Conservation (phyloP, 2,888 invertebrate species). For the Agrilus cyanescens region DNA sequence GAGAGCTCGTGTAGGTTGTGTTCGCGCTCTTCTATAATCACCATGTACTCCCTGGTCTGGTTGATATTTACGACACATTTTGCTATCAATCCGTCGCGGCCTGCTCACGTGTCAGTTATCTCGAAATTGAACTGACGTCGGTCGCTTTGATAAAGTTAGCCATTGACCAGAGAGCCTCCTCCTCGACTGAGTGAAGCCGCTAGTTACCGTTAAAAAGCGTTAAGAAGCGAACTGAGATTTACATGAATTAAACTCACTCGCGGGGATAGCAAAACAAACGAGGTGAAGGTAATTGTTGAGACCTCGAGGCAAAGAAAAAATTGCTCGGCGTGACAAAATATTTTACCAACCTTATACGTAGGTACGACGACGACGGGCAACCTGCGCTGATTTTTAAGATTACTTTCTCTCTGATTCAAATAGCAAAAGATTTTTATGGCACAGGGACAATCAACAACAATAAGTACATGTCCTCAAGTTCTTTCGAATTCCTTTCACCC, state of each 20-base stretch:
- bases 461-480: too few relatives aligned
- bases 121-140: constrained; percentile 19
- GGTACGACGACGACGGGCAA: too few relatives aligned
- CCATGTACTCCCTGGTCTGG: constrained; percentile 11
- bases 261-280: constrained; percentile 8
- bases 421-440: too few relatives aligned
- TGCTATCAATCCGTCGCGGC: constrained; percentile 22
- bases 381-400: too few relatives aligned
- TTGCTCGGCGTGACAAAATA: constrained; percentile 1
- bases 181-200: constrained; percentile 14
- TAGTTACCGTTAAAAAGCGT: constrained; percentile 18
- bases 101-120: constrained; percentile 21
- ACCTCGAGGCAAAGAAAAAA: background rate
- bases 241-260: constrained; percentile 15
- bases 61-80: constrained; percentile 20
- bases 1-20: too few relatives aligned
- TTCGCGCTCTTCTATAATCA: constrained; percentile 7
- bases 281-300: constrained; percentile 12
- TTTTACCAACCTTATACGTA: background rate
- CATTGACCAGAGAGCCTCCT: constrained; percentile 15
- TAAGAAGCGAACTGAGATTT: constrained; percentile 11
- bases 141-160: constrained; percentile 20
- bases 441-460: too few relatives aligned
- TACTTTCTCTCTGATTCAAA: too few relatives aligned
- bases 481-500: too few relatives aligned